Conservation (phyloP, 1,140 invertebrate species). For the Pseudomyrmex gracilis region DNA sequence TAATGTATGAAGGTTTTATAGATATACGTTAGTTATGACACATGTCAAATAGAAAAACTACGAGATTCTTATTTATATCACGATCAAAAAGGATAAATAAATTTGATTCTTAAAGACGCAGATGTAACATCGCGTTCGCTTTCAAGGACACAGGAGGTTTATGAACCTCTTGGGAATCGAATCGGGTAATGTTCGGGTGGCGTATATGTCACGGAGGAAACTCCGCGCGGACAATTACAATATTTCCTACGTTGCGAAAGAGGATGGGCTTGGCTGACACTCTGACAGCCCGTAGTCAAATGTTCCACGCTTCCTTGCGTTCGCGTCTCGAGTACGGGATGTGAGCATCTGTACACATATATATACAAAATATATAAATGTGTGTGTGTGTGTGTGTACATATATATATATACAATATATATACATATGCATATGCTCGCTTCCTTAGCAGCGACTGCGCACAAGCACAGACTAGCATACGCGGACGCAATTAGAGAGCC, state of each 20-base stretch:
- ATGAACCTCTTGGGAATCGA: slow-evolving; percentile 74
- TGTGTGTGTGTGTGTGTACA: too few species aligned
- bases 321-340: slow-evolving; percentile 54
- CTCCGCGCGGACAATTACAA: slow-evolving; percentile 78
- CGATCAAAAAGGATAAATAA: not conserved
- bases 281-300: slow-evolving; percentile 81
- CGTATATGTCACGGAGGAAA: slow-evolving; percentile 72
- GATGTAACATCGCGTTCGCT: slow-evolving; percentile 31
- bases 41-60: not conserved
- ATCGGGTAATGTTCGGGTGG: slow-evolving; percentile 67
- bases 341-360: slow-evolving; percentile 46
- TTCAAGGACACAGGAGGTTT: slow-evolving; percentile 67
- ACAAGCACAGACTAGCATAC: slow-evolving; percentile 5
- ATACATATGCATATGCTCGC: slow-evolving; percentile 51
- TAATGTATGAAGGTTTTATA: not conserved
- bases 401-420: too few species aligned
- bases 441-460: slow-evolving; percentile 69
- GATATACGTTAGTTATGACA: not conserved
- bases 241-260: slow-evolving; percentile 82
- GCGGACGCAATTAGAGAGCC: slow-evolving; percentile 27
- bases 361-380: too few species aligned
- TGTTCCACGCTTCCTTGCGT: slow-evolving; percentile 82
- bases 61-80: not conserved
- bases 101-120: not conserved
- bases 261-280: slow-evolving; percentile 84